Base-by-base conservation (phyloP, 2,797 vertebrate genomes). In the Acanthurus tractus region DNA sequence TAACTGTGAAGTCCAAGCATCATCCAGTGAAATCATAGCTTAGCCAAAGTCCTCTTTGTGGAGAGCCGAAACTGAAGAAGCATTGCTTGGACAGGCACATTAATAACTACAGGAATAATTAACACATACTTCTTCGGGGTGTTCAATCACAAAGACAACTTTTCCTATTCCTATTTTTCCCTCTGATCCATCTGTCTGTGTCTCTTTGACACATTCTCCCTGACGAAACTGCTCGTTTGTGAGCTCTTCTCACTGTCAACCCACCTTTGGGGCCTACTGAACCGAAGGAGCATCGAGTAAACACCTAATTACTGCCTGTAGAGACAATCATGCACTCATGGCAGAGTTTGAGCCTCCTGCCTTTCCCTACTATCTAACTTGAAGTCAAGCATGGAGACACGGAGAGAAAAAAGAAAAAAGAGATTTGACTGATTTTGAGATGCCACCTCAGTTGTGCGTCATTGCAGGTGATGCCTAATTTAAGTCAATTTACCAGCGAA, bases 291-390 rank as follows among this genome's bases (percentile, higher is more conserved):
- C 85, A 80, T 80, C 78, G 79, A 85, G 82, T 82, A 93, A 90
- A 93, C 81, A 88, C 54, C 78, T 89, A 91, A 90, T 93, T 92
- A 88, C 83, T 83, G 86, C 81, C 88, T 78, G 79, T 55, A 86
- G 77, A 85, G 81, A 90, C 73, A 82, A 71, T 74, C 64, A 70
- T 79, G 63, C 83, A 83, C 62, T 74, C 36, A 18, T 50, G 76
- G 83, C 77, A 74, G 52, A 73, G 29, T 71, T 62, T 63, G 62
- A 78, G 82, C 55, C 57, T 71, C 55, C 44, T 74, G 67, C 57
- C 2, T 65, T 65, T 23, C 25, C 62, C 11, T 57, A 42, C 54
- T 42, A 62, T 78, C 58, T 62, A n/a, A 74, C 68, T 9, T 61
- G 46, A 75, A 83, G 64, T 73, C 67, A 69, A 15, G 40, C 68